Percentiles rank a stretch among this genome's conserved stretches.
phyloP scores from a whole-genome alignment of 35 echinoderm and acorn worm genomes.

The Apostichopus parvimensis region DNA sequence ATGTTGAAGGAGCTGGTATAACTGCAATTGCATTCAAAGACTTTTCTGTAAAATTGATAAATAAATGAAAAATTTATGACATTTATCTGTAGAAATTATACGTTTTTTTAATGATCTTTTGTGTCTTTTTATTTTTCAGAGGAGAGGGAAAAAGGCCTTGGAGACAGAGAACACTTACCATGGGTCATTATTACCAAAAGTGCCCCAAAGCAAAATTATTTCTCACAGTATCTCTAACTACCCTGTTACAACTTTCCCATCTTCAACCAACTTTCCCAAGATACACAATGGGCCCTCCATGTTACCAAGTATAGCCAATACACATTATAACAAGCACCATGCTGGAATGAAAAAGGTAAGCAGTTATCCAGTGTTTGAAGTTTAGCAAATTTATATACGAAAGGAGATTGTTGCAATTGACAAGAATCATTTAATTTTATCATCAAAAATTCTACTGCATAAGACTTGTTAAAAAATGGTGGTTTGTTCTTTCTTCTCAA shows the following conservation, averaged over 20 bases:
- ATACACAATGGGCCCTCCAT: constrained; percentile 85
- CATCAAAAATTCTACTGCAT: too few relatives aligned
- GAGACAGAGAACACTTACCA: constrained; percentile 68
- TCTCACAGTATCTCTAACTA: constrained; percentile 65
- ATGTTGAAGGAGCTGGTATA: too few relatives aligned
- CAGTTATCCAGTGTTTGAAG: background rate
- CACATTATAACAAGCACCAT: constrained; percentile 95
- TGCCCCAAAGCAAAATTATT: constrained; percentile 64
- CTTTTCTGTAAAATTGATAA: too few relatives aligned
- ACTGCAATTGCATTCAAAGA: too few relatives aligned
- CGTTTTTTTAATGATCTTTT: background rate
- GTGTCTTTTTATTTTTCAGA: constrained; percentile 47
- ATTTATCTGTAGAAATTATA: too few relatives aligned
- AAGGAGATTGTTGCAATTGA: background rate
- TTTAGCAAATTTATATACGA: background rate
- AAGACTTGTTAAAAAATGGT: too few relatives aligned
- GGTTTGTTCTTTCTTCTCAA: too few relatives aligned
- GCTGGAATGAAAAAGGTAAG: constrained; percentile 80
- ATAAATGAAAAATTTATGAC: too few relatives aligned
- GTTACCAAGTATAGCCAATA: constrained; percentile 95
- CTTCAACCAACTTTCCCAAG: constrained; percentile 89
- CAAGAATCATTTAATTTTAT: too few relatives aligned
- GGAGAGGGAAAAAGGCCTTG: constrained; percentile 64
- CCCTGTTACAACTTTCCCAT: constrained; percentile 61
- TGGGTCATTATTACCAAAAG: constrained; percentile 74